These are phyloP conservation scores for Cynopterus brachyotis DNA, from an alignment of 2,113 vertebrate species.

Conservation along the genomic window DNA sequence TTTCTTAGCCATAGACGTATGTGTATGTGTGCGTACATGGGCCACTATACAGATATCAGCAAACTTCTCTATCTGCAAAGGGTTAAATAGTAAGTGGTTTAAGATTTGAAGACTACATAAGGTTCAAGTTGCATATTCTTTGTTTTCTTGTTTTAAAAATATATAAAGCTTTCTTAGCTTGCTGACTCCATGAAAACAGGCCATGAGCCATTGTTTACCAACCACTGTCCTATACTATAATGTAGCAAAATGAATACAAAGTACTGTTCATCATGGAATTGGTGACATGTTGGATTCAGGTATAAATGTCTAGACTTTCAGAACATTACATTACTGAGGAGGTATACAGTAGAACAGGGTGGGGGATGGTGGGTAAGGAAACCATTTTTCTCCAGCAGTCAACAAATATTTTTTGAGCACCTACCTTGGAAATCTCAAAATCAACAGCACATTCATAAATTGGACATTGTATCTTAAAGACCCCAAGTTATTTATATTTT, in stretches of 20 bases:
- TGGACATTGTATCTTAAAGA: neutral
- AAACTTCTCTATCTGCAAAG: neutral
- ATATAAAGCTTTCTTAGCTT: neutral
- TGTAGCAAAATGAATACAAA: neutral
- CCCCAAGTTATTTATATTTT: neutral
- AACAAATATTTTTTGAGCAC: constrained; percentile 12
- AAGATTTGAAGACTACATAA: neutral
- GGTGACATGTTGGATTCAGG: neutral
- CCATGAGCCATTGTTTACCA: neutral
- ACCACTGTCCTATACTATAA: neutral
- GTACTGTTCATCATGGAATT: neutral
- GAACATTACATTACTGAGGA: neutral
- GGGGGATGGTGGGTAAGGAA: neutral
- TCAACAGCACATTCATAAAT: neutral
- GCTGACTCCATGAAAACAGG: neutral
- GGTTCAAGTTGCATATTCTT: neutral
- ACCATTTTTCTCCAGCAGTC: neutral
- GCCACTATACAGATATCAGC: neutral
- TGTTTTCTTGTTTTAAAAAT: neutral
- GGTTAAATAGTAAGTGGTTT: neutral
- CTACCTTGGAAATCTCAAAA: neutral
- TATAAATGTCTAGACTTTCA: neutral
- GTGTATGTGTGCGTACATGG: rapidly evolving
- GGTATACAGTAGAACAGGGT: neutral
- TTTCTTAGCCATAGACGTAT: neutral